Base-by-base conservation (phyloP, 1,140 invertebrate genomes). In the Heliconius hewitsoni region DNA sequence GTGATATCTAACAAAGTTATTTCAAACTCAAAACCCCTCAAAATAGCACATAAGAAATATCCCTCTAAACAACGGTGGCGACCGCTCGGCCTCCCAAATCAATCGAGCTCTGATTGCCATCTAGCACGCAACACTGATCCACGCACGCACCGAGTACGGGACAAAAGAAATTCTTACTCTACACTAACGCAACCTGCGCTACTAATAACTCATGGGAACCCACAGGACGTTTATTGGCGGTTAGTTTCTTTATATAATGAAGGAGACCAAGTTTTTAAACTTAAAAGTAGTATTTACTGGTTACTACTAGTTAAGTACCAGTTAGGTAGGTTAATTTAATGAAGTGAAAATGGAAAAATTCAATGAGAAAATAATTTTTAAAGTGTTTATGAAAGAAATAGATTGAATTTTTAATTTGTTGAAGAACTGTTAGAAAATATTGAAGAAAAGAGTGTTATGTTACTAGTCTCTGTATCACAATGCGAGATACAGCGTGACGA, bases 41-140 rank as follows among this genome's bases (percentile, higher is more conserved):
- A 66, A 66, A 66, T 66, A 66, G 27, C 19, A 60, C 55, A 9
- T 11, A 60, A 60, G 60, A 66, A 66, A 27, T 30, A 66, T 30
- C 9, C 60, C 60, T 66, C 11, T 3, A 18, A 66, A 23, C 60
- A 55, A 18, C 70, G 74, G 37, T 39, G 77, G 84, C 83, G 83
- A 87, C 88, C 86, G 82, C 84, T 86, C 84, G 85, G 85, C 85
- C 87, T 89, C 89, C 87, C 85, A 90, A 93, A 92, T 92, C 92
- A 92, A 93, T 92, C 91, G 90, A 89, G 90, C 89, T 87, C 82
- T 87, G 90, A 93, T 93, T 90, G 89, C 89, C 84, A 89, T 89
- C 89, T 85, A 84, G 81, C 92, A 94, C 91, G 92, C 92, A 88
- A 93, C 87, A 83, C 86, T 85, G 88, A 91, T 91, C 87, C 86